Percentiles rank a stretch among this genome's conserved stretches.
These are phyloP conservation scores for Spodoptera littoralis DNA, from an alignment of 2,888 invertebrate species.

Conservation along the genomic window DNA sequence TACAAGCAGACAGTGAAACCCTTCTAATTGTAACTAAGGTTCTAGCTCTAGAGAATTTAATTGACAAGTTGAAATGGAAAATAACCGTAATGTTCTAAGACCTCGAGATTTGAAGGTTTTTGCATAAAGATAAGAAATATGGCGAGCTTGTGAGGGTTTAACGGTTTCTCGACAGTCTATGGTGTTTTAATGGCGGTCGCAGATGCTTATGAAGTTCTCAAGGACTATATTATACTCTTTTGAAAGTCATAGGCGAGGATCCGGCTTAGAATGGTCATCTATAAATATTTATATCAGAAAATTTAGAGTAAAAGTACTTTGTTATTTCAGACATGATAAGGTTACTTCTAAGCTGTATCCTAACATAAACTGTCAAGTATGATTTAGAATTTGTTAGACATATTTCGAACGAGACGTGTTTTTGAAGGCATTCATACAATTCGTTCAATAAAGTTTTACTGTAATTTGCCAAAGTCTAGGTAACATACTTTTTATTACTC, in stretches of 20 bases:
- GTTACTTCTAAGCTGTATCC: no score
- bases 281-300: constrained; percentile 23
- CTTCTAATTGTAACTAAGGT: constrained; percentile 52
- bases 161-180: constrained; percentile 25
- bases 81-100: constrained; percentile 25
- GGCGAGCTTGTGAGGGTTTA: constrained; percentile 13
- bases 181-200: constrained; percentile 47
- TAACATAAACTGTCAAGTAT: background rate
- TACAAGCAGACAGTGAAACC: constrained; percentile 39
- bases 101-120: constrained; percentile 29
- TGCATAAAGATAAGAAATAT: constrained; percentile 35
- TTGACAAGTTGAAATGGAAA: constrained; percentile 32
- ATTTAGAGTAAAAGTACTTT: background rate
- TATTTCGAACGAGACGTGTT: no score
- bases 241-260: constrained; percentile 19
- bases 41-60: constrained; percentile 48
- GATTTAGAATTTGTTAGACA: background rate
- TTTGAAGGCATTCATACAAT: no score
- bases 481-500: no score
- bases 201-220: constrained; percentile 42
- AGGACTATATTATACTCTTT: constrained; percentile 37
- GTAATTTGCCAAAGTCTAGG: no score
- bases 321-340: no score
- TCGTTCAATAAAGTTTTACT: no score
- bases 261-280: constrained; percentile 8